Conservation (phyloP, 2,113 vertebrate genomes). For the Colius striatus region DNA sequence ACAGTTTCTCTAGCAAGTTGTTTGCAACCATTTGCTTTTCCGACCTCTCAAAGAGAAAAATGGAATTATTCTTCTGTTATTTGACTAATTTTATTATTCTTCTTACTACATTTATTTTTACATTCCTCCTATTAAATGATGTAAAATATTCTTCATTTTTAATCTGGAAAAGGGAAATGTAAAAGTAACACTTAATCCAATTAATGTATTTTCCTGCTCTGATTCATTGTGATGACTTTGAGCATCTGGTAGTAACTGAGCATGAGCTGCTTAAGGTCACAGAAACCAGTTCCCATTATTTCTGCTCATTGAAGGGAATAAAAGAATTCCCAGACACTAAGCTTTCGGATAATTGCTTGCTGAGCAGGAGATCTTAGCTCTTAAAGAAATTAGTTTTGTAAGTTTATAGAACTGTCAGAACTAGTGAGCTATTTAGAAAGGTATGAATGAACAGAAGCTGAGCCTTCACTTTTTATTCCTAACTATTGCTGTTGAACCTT, state of each 20-base stretch:
- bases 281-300: conserved; percentile 77
- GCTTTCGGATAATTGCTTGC: conserved; percentile 77
- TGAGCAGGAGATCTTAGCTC: conserved; percentile 68
- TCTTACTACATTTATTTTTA: neutral
- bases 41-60: neutral
- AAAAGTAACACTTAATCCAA: conserved; percentile 73
- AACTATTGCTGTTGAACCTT: neutral
- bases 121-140: neutral
- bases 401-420: conserved; percentile 72
- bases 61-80: neutral
- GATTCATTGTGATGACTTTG: conserved; percentile 70
- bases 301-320: conserved; percentile 78
- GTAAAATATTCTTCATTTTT: neutral
- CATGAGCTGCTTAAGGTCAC: conserved; percentile 59
- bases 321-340: conserved; percentile 77
- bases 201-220: conserved; percentile 73
- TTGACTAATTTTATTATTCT: neutral
- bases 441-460: conserved; percentile 57
- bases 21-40: neutral
- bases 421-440: conserved; percentile 46
- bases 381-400: conserved; percentile 69
- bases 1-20: neutral
- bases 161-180: neutral
- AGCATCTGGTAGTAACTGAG: conserved; percentile 71
- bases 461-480: neutral